Evolutionary conservation across 2,113 vertebrate genomes (phyloP), one percentile per base, ranked within the genome.

Genomic region (Halcyon malimbica): DNA sequence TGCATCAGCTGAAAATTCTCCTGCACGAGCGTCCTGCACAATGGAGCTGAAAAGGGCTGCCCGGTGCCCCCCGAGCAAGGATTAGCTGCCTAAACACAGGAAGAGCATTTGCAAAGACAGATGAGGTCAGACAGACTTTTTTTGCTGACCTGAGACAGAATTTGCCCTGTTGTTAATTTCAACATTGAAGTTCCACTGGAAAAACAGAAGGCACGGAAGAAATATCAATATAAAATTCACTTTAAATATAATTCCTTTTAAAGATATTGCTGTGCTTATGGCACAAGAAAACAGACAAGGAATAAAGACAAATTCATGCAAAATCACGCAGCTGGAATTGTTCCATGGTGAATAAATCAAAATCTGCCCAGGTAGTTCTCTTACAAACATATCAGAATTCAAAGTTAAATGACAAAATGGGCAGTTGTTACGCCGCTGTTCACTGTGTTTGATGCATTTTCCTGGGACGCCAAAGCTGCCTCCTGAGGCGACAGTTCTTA

Each of bases 191-290:
- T 59, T 70, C 56, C 46, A n/a, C 51, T 65, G 41, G 21, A 20
- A 70, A 69, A 75, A 59, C 8, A 70, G 14, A 46, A 70, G 9
- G 6, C 9, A 5, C 17, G 31, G 31, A 33, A 69, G 18, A 51
- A 75, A 33, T 8, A 63, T 10, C 44, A 50, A 31, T 5, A 41
- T 6, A 44, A 57, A 74, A 26, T 0, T 2, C 3, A 7, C 26
- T 78, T 29, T 17, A 42, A 54, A 39, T 23, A 5, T 41, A 26
- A 4, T 56, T 39, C 23, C 53, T 77, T 42, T n/a, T 28, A 44
- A 13, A 56, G 23, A 20, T 15, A 11, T 16, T 12, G 48, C 24
- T 42, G 8, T 6, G 24, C 42, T 74, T 39, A 42, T 0, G 0
- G 60, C 42, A 69, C 5, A 14, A 35, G 48, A 16, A 50, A 60